Evolutionary conservation across 2,888 invertebrate genomes (phyloP), one percentile per base, ranked within the genome.

Genomic region (Leistus spinibarbis): DNA sequence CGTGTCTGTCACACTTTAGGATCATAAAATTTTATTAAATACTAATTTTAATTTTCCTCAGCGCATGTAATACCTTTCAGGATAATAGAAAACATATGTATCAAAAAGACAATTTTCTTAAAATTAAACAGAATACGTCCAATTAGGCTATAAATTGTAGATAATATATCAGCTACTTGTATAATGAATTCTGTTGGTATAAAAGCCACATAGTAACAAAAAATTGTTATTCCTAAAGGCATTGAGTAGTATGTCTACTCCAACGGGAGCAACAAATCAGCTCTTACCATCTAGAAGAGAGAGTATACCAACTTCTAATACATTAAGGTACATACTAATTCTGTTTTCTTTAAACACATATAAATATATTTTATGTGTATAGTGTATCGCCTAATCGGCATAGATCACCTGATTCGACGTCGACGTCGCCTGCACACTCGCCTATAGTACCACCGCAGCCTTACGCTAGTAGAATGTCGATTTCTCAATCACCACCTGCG

Each of bases 171-270:
- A 40, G 40, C 13, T 40, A 0, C 10, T 40, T 10, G 40, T 24
- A 24, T 3, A 24, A 24, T 24, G n/a, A n/a, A n/a, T n/a, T n/a
- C n/a, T 24, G 24, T 3, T 24, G 24, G 3, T 24, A 24, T 7
- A 24, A 24, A 4, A 4, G 24, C 7, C 24, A 24, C 7, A 40
- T 40, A 40, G 7, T 40, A 40, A 40, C 13, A 7, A 40, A 40
- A n/a, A 3, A 0, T 4, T 7, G 13, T 40, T 10, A 64, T 53
- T 67, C 67, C 67, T 73, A 62, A 67, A 94, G 93, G 95, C 95
- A 23, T 86, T 96, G 80, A 92, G 91, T 81, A 94, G 93, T 82
- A 91, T 97, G 89, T 92, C 94, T 68, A 90, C 88, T 78, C 89
- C 91, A 54, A 89, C 89, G 68, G 84, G 86, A 60, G 85, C 86